phyloP scores from a whole-genome alignment of 2,797 vertebrate species.

The Anisognathus igniventris region DNA sequence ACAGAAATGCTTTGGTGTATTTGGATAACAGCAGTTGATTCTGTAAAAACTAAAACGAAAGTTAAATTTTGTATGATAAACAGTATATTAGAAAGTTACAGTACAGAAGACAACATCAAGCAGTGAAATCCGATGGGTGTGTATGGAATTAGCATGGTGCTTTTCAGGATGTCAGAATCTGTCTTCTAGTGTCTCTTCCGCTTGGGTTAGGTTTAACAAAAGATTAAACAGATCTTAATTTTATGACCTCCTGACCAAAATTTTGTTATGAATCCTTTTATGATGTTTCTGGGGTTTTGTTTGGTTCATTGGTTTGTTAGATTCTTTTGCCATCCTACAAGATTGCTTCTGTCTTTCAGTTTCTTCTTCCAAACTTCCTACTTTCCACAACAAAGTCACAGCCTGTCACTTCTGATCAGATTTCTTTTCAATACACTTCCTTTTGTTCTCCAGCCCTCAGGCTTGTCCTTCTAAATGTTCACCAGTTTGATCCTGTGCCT shows the following conservation, averaged over 20 bases:
- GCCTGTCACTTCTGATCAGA: neutral
- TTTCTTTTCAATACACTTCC: neutral
- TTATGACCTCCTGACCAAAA: neutral
- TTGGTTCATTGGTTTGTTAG: neutral
- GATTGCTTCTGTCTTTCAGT: neutral
- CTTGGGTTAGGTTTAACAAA: neutral
- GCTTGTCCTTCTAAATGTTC: neutral
- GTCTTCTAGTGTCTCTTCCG: neutral
- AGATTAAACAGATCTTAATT: neutral
- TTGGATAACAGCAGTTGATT: neutral
- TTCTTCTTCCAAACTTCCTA: neutral
- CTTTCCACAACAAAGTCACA: neutral
- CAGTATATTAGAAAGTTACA: neutral
- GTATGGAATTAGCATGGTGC: neutral
- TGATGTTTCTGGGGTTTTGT: accelerated
- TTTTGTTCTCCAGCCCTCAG: neutral
- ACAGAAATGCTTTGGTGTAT: neutral
- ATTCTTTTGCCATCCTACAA: neutral
- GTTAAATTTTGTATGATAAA: neutral
- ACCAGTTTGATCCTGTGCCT: neutral
- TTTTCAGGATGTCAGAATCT: neutral
- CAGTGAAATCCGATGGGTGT: neutral
- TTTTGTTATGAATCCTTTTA: neutral
- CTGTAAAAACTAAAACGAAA: neutral
- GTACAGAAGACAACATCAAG: neutral